Percentiles rank a stretch among this genome's conserved stretches.
phyloP scores from a whole-genome alignment of 2,113 vertebrate genomes.

The Gallinago media region DNA sequence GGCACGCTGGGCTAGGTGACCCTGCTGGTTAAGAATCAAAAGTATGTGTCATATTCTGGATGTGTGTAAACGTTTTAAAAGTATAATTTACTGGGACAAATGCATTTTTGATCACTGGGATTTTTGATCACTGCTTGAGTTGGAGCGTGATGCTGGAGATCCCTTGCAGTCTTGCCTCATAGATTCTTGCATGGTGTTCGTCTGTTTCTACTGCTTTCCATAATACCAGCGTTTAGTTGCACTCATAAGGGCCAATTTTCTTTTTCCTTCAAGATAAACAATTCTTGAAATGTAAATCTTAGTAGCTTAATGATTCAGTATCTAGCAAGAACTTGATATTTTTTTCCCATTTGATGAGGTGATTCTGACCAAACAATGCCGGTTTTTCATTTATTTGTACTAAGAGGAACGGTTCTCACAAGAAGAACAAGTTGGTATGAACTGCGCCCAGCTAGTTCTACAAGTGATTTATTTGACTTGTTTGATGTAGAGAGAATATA shows the following conservation, averaged over 20 bases:
- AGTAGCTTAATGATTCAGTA: neutral
- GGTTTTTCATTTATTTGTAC: neutral
- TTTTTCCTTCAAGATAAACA: neutral
- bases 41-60: neutral
- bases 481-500: neutral
- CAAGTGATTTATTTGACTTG: neutral
- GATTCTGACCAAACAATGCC: neutral
- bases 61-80: neutral
- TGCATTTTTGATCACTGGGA: neutral
- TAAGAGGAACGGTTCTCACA: neutral
- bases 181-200: rapidly evolving
- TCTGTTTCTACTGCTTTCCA: neutral
- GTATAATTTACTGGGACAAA: neutral
- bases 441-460: neutral
- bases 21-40: neutral
- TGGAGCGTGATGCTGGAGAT: neutral
- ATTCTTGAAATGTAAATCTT: neutral
- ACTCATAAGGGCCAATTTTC: neutral
- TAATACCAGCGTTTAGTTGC: neutral
- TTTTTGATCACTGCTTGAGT: neutral
- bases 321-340: neutral
- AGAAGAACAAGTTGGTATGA: neutral
- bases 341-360: neutral
- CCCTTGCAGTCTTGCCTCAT: neutral
- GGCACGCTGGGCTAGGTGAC: neutral